Evolutionary conservation across 2,113 vertebrate genomes (phyloP).

Genomic region (rat (Rattus norvegicus)): DNA sequence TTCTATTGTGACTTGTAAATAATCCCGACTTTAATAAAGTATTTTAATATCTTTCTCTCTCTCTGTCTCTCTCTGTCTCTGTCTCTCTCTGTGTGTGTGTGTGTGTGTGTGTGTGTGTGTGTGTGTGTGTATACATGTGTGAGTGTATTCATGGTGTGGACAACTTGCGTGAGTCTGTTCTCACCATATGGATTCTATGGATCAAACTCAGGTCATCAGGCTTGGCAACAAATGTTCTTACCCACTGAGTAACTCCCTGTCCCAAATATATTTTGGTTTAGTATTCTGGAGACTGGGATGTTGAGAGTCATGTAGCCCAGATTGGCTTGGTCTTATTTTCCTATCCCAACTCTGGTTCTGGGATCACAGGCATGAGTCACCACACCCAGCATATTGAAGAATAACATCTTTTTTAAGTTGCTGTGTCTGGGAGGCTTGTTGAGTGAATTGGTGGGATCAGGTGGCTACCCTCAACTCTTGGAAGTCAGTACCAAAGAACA

Average conservation of each 20-base stretch:
- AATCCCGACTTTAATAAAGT: conserved; percentile 78
- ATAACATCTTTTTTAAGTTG: conserved; percentile 38
- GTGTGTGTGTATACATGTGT: neutral
- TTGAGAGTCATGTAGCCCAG: neutral
- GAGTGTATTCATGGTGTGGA: neutral
- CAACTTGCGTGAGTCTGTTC: neutral
- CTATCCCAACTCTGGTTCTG: neutral
- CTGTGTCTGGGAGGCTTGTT: neutral
- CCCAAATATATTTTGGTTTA: neutral
- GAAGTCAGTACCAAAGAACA: neutral
- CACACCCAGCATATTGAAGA: neutral
- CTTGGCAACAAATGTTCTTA: neutral
- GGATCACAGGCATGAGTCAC: neutral
- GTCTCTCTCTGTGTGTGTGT: too few relatives aligned
- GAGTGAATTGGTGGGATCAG: neutral
- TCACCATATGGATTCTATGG: neutral
- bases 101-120: too few relatives aligned
- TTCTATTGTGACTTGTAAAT: conserved; percentile 74
- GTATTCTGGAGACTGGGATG: neutral
- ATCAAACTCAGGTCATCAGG: too few relatives aligned
- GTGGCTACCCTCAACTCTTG: neutral
- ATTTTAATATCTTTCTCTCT: too few relatives aligned
- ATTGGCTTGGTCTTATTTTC: neutral
- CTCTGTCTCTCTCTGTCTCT: too few relatives aligned
- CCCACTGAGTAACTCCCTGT: neutral